These are phyloP conservation scores for Montipora cactus DNA, from an alignment of 64 coral and sea anemone genomes.

Conservation along the genomic window DNA sequence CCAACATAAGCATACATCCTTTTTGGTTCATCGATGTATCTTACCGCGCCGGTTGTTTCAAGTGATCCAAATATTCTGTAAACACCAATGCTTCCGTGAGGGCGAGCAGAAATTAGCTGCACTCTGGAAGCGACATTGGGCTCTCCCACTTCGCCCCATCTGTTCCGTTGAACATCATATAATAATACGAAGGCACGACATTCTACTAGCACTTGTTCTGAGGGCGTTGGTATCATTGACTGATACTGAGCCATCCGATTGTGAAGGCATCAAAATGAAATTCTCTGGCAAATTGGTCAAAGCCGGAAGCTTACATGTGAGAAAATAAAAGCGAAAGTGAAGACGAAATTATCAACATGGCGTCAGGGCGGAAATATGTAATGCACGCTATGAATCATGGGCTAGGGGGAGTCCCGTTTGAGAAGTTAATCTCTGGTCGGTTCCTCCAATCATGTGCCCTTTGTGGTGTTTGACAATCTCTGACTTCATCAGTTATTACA, in stretches of 20 bases:
- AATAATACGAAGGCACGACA: conserved; percentile 17
- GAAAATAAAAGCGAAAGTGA: neutral
- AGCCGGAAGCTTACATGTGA: neutral
- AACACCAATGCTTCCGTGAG: neutral
- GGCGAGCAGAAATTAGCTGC: neutral
- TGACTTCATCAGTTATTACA: too few species aligned
- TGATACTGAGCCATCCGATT: conserved; percentile 8
- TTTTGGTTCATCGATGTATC: neutral
- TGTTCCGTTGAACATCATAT: neutral
- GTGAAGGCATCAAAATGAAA: neutral
- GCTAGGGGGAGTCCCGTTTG: conserved; percentile 6
- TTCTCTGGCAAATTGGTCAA: neutral
- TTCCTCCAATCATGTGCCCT: too few species aligned
- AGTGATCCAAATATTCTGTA: conserved; percentile 13
- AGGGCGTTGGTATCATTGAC: neutral
- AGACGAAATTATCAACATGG: neutral
- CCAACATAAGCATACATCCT: too few species aligned
- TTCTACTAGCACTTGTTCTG: conserved; percentile 2
- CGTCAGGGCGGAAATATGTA: neutral
- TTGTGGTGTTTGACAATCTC: too few species aligned
- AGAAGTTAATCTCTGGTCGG: neutral
- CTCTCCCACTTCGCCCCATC: conserved; percentile 1
- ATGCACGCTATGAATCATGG: neutral
- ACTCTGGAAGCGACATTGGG: conserved; percentile 7
- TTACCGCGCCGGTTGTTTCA: conserved; percentile 26